Evolutionary conservation across 2,888 invertebrate species (phyloP).

Genomic region (Onthophagus sagittarius): DNA sequence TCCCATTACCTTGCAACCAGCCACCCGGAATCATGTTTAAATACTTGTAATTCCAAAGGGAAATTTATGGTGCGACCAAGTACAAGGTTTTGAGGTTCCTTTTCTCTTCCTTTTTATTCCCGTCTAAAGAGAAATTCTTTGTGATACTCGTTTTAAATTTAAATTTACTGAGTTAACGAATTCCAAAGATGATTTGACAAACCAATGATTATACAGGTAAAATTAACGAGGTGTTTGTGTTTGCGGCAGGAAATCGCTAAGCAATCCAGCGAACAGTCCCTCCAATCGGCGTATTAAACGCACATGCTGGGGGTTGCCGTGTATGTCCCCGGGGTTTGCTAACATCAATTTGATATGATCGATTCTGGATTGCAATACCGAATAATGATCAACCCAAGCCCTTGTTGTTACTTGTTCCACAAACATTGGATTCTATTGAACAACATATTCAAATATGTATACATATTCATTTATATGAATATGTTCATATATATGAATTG

Average conservation of each 20-base stretch:
- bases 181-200: neutral
- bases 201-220: neutral
- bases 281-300: neutral
- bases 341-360: neutral
- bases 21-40: constrained; percentile 29
- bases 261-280: neutral
- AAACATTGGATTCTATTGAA: too few relatives aligned
- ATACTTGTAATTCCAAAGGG: constrained; percentile 26
- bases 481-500: too few relatives aligned
- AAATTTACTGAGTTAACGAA: neutral
- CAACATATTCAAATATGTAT: too few relatives aligned
- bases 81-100: neutral
- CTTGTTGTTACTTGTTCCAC: too few relatives aligned
- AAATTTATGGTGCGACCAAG: constrained; percentile 18
- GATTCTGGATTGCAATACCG: neutral
- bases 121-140: neutral
- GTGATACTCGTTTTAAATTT: neutral
- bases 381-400: neutral
- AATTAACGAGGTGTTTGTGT: neutral
- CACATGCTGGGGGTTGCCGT: neutral
- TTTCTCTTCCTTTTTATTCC: neutral
- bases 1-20: constrained; percentile 25
- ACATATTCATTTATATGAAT: too few relatives aligned
- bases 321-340: neutral
- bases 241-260: neutral